Conservation (phyloP, 2,888 invertebrate species). For the Meteorus cinctellus region DNA sequence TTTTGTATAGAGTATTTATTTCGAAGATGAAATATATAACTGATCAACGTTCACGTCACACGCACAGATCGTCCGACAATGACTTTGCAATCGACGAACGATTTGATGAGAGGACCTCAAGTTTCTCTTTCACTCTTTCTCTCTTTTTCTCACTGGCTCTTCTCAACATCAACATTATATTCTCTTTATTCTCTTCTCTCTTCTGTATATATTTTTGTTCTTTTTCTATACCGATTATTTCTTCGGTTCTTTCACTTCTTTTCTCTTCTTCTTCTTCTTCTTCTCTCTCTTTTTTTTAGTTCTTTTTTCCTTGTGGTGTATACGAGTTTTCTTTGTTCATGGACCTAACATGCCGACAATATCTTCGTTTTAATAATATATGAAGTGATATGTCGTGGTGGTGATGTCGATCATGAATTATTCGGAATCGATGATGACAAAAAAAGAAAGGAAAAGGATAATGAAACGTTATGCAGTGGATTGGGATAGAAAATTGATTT, state of each 20-base stretch:
- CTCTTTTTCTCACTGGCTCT: conserved; percentile 47
- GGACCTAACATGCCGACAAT: not conserved
- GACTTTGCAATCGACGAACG: conserved; percentile 68
- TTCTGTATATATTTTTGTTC: not conserved
- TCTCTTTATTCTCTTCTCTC: conserved; percentile 29
- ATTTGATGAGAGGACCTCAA: conserved; percentile 68
- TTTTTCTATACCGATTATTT: conserved; percentile 1
- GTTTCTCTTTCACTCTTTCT: conserved; percentile 43
- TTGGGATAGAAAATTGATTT: too few relatives aligned
- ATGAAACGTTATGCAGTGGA: too few relatives aligned
- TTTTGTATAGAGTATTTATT: conserved; percentile 19
- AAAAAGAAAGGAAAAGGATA: too few relatives aligned
- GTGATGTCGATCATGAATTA: not conserved
- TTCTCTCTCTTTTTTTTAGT: not conserved
- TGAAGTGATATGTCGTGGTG: not conserved
- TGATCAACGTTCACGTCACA: conserved; percentile 10
- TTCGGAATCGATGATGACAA: not conserved
- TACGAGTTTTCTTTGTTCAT: not conserved
- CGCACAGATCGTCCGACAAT: conserved; percentile 59
- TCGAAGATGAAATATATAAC: conserved; percentile 23
- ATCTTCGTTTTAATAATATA: too few relatives aligned
- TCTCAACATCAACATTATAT: conserved; percentile 37
- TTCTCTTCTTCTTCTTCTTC: not conserved
- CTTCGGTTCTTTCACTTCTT: not conserved
- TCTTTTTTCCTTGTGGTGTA: not conserved